Evolutionary conservation across 2,113 vertebrate species (phyloP), one percentile per base, ranked within the genome.

Genomic region (Thermophis baileyi): DNA sequence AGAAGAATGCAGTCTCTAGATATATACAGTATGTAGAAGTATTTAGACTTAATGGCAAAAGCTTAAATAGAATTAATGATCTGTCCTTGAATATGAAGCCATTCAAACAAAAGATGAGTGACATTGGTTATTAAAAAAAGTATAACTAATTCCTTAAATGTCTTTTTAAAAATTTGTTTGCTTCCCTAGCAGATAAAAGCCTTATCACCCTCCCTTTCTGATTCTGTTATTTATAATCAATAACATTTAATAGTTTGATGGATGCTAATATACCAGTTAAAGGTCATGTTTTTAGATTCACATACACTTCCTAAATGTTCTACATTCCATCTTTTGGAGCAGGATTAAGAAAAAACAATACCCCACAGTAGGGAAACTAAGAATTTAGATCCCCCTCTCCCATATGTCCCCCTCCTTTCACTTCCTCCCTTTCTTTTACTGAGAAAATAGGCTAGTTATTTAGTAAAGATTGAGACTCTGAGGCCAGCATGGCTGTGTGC

Each of bases 391-490:
- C 63, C 1, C 46, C 44, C 63, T 30, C 44, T 57, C 69, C 53
- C 44, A 87, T 51, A 46, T 46, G 91, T 91, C 87, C 22, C 87
- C 93, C 91, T 94, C 25, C 60, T 90, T 81, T 60, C 46, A 30
- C 93, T 91, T 88, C 30, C 81, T 93, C 92, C 93, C 40, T 69
- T 93, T 92, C 94, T 94, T 95, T 95, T 94, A 91, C 49, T 12
- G 50, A 88, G 55, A 96, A 97, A 97, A 94, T 92, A 96, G 95
- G 94, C 49, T 93, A 95, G 92, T 49, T 22, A 3, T 93, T 95
- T 91, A 93, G 94, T 88, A 93, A 87, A 94, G 95, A 89, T 92
- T 1, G 86, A 94, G 92, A 2, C 92, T 91, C 74, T 86, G 93
- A 6, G 91, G 94, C 92, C 54, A 90, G 3, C 0, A 14, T 96